A percentile compares a stretch with the other conserved stretches of the same genome.
Conservation (phyloP, 2,888 invertebrate genomes). For the Leucoma salicis region DNA sequence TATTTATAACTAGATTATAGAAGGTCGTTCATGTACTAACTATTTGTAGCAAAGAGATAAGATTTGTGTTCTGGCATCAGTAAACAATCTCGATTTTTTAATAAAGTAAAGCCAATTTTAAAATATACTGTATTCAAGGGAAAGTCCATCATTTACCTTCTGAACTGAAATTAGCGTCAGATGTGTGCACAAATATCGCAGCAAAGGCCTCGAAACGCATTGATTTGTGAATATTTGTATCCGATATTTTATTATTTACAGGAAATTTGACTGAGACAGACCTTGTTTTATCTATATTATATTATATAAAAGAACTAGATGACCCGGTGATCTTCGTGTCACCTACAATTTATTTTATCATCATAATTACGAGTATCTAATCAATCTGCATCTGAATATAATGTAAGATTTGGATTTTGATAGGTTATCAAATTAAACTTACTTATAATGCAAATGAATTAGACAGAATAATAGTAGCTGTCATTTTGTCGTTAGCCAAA, state of each 20-base stretch:
- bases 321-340: too few species aligned
- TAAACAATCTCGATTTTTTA: conserved; percentile 46
- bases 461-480: too few species aligned
- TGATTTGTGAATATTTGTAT: conserved; percentile 38
- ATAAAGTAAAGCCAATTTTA: conserved; percentile 40
- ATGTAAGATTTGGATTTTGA: too few species aligned
- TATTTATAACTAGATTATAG: conserved; percentile 49
- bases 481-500: too few species aligned
- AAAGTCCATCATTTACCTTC: conserved; percentile 30
- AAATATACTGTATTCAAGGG: conserved; percentile 30
- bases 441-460: too few species aligned
- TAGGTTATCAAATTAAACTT: too few species aligned
- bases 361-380: too few species aligned
- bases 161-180: conserved; percentile 44
- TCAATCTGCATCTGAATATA: too few species aligned
- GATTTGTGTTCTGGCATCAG: conserved; percentile 50
- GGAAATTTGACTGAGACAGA: conserved; percentile 19
- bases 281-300: background rate
- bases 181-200: conserved; percentile 40
- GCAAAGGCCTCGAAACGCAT: conserved; percentile 44
- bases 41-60: conserved; percentile 42
- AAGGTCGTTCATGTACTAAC: conserved; percentile 43
- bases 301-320: too few species aligned
- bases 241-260: conserved; percentile 29
- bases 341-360: too few species aligned